Evolutionary conservation across 2,888 invertebrate species (phyloP).

Genomic region (Orthosia incerta): DNA sequence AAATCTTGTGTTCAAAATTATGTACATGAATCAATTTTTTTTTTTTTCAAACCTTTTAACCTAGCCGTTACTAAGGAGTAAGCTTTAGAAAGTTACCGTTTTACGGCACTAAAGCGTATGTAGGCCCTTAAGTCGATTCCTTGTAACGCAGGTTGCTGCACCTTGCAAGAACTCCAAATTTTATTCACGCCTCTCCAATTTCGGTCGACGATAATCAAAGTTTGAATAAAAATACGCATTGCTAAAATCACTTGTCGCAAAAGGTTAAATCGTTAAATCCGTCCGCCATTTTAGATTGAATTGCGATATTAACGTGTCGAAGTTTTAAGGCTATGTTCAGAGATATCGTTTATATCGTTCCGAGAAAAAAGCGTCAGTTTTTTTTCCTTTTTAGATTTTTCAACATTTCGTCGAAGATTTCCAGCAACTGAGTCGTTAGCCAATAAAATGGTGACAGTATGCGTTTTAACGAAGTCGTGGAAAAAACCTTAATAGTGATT

Average conservation of each 20-base stretch:
- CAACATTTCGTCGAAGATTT: slow-evolving; percentile 26
- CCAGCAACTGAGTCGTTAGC: slow-evolving; percentile 47
- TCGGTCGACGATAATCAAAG: slow-evolving; percentile 63
- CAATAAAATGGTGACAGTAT: slow-evolving; percentile 65
- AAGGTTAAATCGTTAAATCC: slow-evolving; percentile 58
- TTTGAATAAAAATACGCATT: slow-evolving; percentile 61
- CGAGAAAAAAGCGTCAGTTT: slow-evolving; percentile 22
- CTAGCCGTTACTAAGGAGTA: too few species aligned
- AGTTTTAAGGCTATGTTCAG: slow-evolving; percentile 53
- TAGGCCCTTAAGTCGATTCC: slow-evolving; percentile 64
- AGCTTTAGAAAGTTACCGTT: too few species aligned
- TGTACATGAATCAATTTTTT: too few species aligned
- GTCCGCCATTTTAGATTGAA: slow-evolving; percentile 53
- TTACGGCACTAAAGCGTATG: too few species aligned
- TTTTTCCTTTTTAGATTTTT: slow-evolving; percentile 37
- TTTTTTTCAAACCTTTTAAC: too few species aligned
- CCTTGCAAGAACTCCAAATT: slow-evolving; percentile 50
- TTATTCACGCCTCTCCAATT: slow-evolving; percentile 61
- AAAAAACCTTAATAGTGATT: slow-evolving; percentile 77
- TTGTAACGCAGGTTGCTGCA: slow-evolving; percentile 62
- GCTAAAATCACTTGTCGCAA: slow-evolving; percentile 50
- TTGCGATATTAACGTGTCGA: slow-evolving; percentile 55
- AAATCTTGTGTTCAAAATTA: too few species aligned
- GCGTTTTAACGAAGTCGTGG: slow-evolving; percentile 72
- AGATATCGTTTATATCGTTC: slow-evolving; percentile 49